Evolutionary conservation across 1,140 invertebrate species (phyloP), one percentile per base, ranked within the genome.

Genomic region (Aphidius gifuensis): DNA sequence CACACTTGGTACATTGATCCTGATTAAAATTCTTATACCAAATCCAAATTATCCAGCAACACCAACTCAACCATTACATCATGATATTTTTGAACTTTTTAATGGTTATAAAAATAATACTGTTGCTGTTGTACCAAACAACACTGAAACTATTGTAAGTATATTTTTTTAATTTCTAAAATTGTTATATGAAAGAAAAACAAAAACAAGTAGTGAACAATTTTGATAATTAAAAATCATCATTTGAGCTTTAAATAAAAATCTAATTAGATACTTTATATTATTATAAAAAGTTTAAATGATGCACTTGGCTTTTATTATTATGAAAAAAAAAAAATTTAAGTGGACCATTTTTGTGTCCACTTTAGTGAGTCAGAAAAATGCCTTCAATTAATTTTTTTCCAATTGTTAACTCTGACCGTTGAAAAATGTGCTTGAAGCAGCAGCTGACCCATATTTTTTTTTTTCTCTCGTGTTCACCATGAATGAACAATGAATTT

Each of bases 1-100:
- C 69, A 90, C 87, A 9, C 76, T 92, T 57, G 84, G 86, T 11
- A 84, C 90, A 59, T 78, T 91, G 59, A 90, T 90, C 67, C 82
- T 90, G 60, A 82, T 90, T 40, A 90, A 90, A 73, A 82, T 88
- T 66, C 75, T 87, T 61, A 85, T 89, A 70, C 88, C 88, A 23
- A 89, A 89, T 76, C 88, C 88, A 56, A 88, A 89, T 78, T 90
- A 89, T 76, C 88, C 88, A 2, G 84, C 84, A 67, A 86, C 90
- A 65, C 80, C 77, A 46, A 85, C 82, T 43, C 85, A 85, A 32
- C 82, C 83, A 54, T 84, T 82, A 44, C 81, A 86, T 57, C 80
- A 83, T 6, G 77, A 83, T 60, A 76, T 89, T 64, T 86, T 87
- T 62, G 82, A 86, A 62, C 81, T 85, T 71, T 86, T 86, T 66